Base-by-base conservation (phyloP, 2,797 vertebrate genomes). In the Protonibea diacanthus region DNA sequence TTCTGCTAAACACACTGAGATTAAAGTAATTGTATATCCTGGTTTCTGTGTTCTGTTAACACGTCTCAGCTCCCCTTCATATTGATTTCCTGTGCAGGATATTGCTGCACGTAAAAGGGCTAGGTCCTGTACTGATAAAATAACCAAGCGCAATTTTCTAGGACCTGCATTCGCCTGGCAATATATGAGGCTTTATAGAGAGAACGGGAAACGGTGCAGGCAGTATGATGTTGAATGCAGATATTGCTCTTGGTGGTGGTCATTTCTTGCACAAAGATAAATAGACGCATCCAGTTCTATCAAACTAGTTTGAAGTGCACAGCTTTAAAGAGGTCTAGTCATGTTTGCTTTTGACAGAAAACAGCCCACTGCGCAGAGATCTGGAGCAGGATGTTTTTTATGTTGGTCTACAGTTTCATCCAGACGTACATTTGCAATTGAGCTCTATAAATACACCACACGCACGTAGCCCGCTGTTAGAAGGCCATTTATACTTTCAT, bases 61-160 rank as follows among this genome's bases (percentile, higher is more conserved):
- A 48, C 42, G 9, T 71, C 69, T 76, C 68, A 38, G 57, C 45
- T 59, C 59, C 70, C 73, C 49, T 65, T 85, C 72, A 64, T 74
- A 78, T 87, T 90, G 80, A 92, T 91, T 93, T 91, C 87, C 91
- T 88, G 78, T 64, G 78, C 90, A 90, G 89, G 90, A 92, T 94
- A 92, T 94, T 91, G 56, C 79, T 74, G 64, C 70, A 61, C 9
- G 1, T 69, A 57, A 45, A 74, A 81, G 78, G 59, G 51, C n/a
- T 12, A 48, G 42, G 23, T 73, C 48, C 44, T 76, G 60, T 62
- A 44, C 86, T 87, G 88, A 90, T 87, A 90, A 88, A 90, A 88
- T 73, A 89, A 86, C 84, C 56, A 47, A 83, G 42, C 6, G 23
- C 66, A 70, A 72, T 89, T 88, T 87, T 87, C 70, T 62, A 64